A percentile compares a stretch with the other conserved stretches of the same genome.
Conservation (phyloP, 2,797 vertebrate genomes). For the Hoplostethus atlanticus region DNA sequence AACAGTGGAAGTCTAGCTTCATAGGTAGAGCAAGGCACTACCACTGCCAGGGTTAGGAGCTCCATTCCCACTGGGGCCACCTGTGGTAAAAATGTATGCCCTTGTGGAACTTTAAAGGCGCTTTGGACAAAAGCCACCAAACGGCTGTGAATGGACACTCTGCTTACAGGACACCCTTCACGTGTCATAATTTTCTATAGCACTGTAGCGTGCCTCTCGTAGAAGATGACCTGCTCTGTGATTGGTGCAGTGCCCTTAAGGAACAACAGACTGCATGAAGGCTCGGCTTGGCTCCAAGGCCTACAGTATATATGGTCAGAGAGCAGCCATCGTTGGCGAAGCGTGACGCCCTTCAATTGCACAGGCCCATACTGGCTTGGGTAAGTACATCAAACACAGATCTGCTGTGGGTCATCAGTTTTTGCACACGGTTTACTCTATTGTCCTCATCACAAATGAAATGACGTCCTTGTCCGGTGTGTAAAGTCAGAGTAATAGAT, state of each 20-base stretch:
- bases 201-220: background rate
- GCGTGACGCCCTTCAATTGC: conserved; percentile 43
- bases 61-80: no score
- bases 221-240: conserved; percentile 18
- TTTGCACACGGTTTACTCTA: conserved; percentile 31
- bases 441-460: conserved; percentile 51
- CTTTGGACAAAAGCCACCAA: background rate
- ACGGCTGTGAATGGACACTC: conserved; percentile 1
- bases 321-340: conserved; percentile 25
- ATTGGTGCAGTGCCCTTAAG: conserved; percentile 16
- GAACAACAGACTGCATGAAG: background rate
- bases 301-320: conserved; percentile 21
- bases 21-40: no score
- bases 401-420: conserved; percentile 57
- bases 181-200: conserved; percentile 7
- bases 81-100: no score
- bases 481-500: conserved; percentile 41
- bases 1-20: no score
- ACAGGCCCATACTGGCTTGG: conserved; percentile 12
- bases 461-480: conserved; percentile 31
- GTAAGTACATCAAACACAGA: conserved; percentile 52
- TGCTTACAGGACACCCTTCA: conserved; percentile 16
- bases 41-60: no score
- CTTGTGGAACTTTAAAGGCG: background rate
- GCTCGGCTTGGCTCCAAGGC: conserved; percentile 15